A percentile compares a stretch with the other conserved stretches of the same genome.
Evolutionary conservation across 2,888 invertebrate species (phyloP).

Genomic region (Drosophila anomalata): DNA sequence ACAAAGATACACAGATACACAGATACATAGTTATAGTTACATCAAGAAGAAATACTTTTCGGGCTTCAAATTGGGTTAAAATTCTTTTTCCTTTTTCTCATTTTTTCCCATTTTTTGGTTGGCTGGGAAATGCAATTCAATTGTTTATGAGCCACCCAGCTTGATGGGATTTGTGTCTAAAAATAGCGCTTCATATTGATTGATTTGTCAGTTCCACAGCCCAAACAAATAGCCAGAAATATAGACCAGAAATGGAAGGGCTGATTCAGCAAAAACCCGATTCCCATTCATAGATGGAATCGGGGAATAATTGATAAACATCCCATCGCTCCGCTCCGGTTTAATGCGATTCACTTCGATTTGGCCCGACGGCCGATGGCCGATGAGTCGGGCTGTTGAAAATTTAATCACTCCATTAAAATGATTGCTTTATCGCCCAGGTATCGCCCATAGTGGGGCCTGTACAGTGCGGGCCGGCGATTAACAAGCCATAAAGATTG

Average conservation of each 20-base stretch:
- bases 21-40: slow-evolving; percentile 4
- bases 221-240: background rate
- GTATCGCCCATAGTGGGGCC: too few relatives aligned
- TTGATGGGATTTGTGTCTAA: slow-evolving; percentile 38
- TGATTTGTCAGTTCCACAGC: slow-evolving; percentile 39
- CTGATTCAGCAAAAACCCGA: slow-evolving; percentile 5
- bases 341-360: slow-evolving; percentile 31
- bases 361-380: background rate
- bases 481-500: slow-evolving; percentile 21
- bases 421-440: slow-evolving; percentile 32
- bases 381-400: slow-evolving; percentile 36
- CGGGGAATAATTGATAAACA: slow-evolving; percentile 39
- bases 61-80: slow-evolving; percentile 45
- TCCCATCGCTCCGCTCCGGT: background rate
- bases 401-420: slow-evolving; percentile 42
- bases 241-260: background rate
- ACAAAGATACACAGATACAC: background rate
- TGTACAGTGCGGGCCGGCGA: slow-evolving; percentile 26
- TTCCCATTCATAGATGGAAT: slow-evolving; percentile 16
- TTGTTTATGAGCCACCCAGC: slow-evolving; percentile 52
- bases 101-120: too few relatives aligned
- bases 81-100: slow-evolving; percentile 1
- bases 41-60: slow-evolving; percentile 5
- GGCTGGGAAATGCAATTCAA: slow-evolving; percentile 48
- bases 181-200: slow-evolving; percentile 38